phyloP scores from a whole-genome alignment of 2,797 vertebrate genomes.

The Prunella strophiata region DNA sequence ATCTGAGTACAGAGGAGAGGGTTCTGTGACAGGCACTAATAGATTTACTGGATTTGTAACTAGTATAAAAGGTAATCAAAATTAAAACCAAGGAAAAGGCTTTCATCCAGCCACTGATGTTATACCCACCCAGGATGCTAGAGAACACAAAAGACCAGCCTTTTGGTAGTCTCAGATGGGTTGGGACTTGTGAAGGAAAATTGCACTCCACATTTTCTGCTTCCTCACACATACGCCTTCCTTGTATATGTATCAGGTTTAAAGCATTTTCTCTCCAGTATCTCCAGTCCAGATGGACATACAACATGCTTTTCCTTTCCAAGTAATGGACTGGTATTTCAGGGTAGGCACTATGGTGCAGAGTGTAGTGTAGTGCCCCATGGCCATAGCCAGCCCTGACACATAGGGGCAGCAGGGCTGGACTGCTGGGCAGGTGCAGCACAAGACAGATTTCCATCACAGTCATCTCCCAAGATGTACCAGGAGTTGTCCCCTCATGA shows the following conservation, averaged over 20 bases:
- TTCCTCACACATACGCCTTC: background rate
- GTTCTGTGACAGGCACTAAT: background rate
- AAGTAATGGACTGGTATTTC: background rate
- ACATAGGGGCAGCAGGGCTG: fast-evolving
- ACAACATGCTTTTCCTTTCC: background rate
- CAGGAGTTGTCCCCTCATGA: background rate
- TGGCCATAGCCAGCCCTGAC: background rate
- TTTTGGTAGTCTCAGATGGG: background rate
- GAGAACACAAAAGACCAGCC: background rate
- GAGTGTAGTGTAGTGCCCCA: fast-evolving
- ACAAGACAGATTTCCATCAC: background rate
- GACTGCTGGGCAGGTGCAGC: fast-evolving
- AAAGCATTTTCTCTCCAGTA: background rate
- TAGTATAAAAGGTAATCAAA: background rate
- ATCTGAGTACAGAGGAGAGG: background rate
- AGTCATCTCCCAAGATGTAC: fast-evolving
- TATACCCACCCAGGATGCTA: background rate
- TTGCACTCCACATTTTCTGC: background rate
- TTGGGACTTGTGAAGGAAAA: background rate
- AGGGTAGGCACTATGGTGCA: fast-evolving
- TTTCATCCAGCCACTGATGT: background rate
- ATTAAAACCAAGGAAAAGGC: background rate
- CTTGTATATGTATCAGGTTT: background rate
- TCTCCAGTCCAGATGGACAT: background rate
- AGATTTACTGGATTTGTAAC: background rate